Conservation (phyloP, 2,797 vertebrate genomes). For the Alouatta caraya region DNA sequence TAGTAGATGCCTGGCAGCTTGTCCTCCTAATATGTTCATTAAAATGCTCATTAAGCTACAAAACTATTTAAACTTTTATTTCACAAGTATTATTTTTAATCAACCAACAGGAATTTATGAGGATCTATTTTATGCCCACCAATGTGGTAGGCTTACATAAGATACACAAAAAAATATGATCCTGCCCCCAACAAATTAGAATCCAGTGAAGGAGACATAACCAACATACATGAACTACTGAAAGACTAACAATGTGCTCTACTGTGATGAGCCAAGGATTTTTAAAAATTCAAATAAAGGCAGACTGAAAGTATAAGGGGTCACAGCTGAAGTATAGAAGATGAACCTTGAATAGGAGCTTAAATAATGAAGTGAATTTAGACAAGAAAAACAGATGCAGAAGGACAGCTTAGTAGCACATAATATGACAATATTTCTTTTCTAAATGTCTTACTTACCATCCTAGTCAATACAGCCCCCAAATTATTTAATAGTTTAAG, state of each 20-base stretch:
- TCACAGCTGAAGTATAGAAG: neutral
- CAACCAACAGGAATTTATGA: conserved; percentile 13
- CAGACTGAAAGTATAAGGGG: neutral
- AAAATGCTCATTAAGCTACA: neutral
- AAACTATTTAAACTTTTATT: neutral
- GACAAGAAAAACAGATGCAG: neutral
- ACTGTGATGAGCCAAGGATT: neutral
- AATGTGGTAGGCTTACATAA: neutral
- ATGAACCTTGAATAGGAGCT: neutral
- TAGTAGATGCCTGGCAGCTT: neutral
- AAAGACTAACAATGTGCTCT: neutral
- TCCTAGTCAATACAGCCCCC: neutral
- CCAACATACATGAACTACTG: neutral
- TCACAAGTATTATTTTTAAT: neutral
- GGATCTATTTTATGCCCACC: neutral
- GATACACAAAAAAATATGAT: neutral
- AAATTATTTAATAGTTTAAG: neutral
- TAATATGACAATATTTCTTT: neutral
- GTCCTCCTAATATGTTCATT: neutral
- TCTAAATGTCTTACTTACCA: neutral
- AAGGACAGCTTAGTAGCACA: neutral
- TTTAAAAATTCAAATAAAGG: neutral
- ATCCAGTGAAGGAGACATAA: neutral
- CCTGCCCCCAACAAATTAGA: neutral
- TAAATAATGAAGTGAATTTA: neutral